Percentiles rank a stretch among this genome's conserved stretches.
Conservation (phyloP, 2,888 invertebrate genomes). For the Eurytoma adleriae region DNA sequence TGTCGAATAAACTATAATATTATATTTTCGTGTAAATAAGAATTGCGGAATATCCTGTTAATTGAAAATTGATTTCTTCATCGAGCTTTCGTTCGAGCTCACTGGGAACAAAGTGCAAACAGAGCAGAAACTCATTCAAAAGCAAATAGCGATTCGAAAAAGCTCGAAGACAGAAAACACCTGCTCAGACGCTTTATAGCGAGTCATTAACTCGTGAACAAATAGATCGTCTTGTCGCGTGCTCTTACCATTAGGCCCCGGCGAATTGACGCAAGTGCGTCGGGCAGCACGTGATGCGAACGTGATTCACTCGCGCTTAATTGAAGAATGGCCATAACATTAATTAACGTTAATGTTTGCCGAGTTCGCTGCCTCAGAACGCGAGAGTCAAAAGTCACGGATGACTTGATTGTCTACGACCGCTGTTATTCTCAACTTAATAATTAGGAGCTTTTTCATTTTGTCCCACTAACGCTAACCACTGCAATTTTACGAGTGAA, state of each 20-base stretch:
- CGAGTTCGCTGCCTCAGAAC: not conserved
- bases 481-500: no score
- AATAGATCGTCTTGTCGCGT: constrained; percentile 15
- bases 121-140: no score
- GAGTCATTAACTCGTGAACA: not conserved
- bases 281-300: constrained; percentile 4
- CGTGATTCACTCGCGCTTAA: constrained; percentile 22
- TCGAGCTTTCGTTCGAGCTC: no score
- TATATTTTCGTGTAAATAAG: no score
- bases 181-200: constrained; percentile 10
- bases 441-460: no score
- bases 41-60: no score
- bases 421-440: constrained; percentile 4
- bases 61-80: no score
- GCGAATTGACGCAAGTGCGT: not conserved
- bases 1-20: no score
- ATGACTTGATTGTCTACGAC: constrained; percentile 6
- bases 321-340: constrained; percentile 29
- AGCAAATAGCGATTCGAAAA: no score
- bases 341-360: not conserved
- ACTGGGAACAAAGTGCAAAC: no score
- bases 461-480: no score
- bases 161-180: constrained; percentile 3
- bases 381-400: constrained; percentile 4
- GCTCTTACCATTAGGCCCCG: not conserved